These are phyloP conservation scores for Schlechtendalia chinensis DNA, from an alignment of 1,140 invertebrate species.

Conservation along the genomic window DNA sequence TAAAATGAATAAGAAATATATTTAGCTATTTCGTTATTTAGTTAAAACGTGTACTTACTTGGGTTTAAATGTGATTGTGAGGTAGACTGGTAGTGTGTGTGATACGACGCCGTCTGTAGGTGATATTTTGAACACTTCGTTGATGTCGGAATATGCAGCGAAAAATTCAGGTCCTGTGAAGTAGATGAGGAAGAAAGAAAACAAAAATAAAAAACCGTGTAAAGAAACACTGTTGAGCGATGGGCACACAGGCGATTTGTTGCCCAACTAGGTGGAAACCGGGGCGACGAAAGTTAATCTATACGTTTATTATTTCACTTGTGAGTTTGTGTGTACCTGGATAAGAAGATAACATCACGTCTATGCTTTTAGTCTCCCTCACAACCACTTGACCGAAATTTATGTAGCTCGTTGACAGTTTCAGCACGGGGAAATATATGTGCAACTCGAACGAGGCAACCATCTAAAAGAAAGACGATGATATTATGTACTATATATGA, in stretches of 20 bases:
- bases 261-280: constrained; percentile 27
- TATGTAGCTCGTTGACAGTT: constrained; percentile 33
- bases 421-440: constrained; percentile 25
- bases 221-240: neutral
- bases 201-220: constrained; percentile 10
- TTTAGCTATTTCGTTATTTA: too few relatives aligned
- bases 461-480: neutral
- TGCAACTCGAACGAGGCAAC: neutral
- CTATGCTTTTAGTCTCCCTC: constrained; percentile 23
- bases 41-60: neutral
- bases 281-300: constrained; percentile 36
- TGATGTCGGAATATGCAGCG: neutral
- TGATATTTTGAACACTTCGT: constrained; percentile 13
- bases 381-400: constrained; percentile 38
- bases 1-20: too few relatives aligned
- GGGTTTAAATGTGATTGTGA: constrained; percentile 17
- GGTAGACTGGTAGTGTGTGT: neutral
- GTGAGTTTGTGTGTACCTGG: constrained; percentile 8
- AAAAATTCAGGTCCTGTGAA: constrained; percentile 5
- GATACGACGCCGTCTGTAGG: neutral
- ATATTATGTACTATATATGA: neutral
- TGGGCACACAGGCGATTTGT: constrained; percentile 10
- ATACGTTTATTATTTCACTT: constrained; percentile 43
- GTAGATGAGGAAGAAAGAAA: neutral
- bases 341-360: constrained; percentile 46